phyloP scores from a whole-genome alignment of 2,113 vertebrate species.

The Marcusenius ussheri region DNA sequence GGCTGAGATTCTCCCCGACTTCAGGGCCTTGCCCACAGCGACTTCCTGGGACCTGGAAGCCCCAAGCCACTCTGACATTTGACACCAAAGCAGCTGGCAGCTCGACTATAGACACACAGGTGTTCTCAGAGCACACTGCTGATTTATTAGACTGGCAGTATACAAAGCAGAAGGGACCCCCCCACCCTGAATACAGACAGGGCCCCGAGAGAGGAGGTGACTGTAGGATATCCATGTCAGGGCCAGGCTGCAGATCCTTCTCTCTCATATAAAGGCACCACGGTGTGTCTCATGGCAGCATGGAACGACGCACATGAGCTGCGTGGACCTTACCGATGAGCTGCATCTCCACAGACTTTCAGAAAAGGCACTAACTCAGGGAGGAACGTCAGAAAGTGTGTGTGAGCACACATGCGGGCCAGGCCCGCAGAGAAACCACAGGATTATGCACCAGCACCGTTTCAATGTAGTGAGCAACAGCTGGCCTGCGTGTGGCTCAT shows the following conservation, averaged over 20 bases:
- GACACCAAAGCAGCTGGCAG: neutral
- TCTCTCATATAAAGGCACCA: neutral
- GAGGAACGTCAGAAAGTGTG: neutral
- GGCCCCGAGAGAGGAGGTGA: neutral
- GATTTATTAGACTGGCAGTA: neutral
- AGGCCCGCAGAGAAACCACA: neutral
- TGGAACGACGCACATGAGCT: neutral
- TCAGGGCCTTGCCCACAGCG: conserved; percentile 39
- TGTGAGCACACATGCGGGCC: neutral
- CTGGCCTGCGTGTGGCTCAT: neutral
- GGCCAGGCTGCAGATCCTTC: conserved; percentile 1
- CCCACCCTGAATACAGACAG: neutral
- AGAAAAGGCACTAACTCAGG: conserved; percentile 7
- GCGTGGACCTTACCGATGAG: neutral
- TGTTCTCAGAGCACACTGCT: neutral
- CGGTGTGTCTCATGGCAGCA: neutral
- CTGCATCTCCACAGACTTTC: neutral
- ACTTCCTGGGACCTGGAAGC: neutral
- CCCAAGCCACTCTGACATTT: neutral
- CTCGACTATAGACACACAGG: neutral
- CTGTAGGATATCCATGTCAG: neutral
- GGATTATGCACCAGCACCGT: neutral
- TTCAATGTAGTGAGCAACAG: neutral
- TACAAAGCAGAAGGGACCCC: neutral
- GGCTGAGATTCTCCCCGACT: conserved; percentile 78